Evolutionary conservation across 2,113 vertebrate genomes (phyloP).

Genomic region (Misgurnus mizolepis): DNA sequence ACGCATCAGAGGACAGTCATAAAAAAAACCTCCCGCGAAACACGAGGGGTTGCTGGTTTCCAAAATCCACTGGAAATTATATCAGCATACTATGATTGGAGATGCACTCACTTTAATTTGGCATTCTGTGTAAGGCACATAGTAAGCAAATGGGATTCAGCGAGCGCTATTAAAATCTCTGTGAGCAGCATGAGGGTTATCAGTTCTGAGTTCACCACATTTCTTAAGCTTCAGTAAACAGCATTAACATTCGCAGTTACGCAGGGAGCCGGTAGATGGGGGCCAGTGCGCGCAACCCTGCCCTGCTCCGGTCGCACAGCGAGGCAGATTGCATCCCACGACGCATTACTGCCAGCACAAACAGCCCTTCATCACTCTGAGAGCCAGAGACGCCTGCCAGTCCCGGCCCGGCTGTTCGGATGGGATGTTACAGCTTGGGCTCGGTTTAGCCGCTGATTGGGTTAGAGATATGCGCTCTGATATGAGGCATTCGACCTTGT

Average conservation of each 20-base stretch:
- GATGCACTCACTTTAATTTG: too few species aligned
- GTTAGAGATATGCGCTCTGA: constrained; percentile 5
- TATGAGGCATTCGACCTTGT: constrained; percentile 16
- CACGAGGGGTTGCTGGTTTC: background rate
- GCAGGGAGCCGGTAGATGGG: constrained; percentile 8
- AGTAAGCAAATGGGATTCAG: too few species aligned
- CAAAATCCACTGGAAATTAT: background rate
- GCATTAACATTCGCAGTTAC: background rate
- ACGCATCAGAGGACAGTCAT: background rate
- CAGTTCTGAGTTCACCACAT: background rate
- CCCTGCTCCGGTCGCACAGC: background rate
- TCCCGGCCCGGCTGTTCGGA: background rate
- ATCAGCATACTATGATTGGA: background rate
- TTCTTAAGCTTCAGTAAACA: background rate
- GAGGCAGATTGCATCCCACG: constrained; percentile 31
- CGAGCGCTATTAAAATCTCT: too few species aligned
- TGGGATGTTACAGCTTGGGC: constrained; percentile 31
- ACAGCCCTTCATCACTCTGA: constrained; percentile 30
- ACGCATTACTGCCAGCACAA: constrained; percentile 12
- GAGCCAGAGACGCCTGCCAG: constrained; percentile 6
- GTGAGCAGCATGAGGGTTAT: background rate
- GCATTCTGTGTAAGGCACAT: too few species aligned
- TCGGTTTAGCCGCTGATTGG: constrained; percentile 2
- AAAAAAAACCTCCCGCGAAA: background rate
- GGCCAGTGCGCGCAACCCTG: background rate